A percentile compares a stretch with the other conserved stretches of the same genome.
Conservation (phyloP, 2,113 vertebrate species). For the Gadus chalcogrammus region DNA sequence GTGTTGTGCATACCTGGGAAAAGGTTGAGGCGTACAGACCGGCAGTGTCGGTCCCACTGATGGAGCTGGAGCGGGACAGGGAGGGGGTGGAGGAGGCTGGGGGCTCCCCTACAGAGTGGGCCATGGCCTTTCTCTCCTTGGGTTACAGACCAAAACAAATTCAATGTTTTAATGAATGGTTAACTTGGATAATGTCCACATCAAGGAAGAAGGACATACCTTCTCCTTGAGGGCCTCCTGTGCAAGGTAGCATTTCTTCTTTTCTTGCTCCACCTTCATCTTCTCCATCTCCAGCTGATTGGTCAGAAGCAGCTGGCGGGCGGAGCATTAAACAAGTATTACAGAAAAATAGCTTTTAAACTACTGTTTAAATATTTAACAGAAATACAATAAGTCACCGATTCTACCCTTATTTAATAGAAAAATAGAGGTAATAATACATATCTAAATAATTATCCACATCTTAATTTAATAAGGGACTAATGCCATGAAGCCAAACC, state of each 20-base stretch:
- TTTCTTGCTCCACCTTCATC: conserved; percentile 97
- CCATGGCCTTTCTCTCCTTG: conserved; percentile 83
- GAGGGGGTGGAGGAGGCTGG: conserved; percentile 86
- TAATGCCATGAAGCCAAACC: too few species aligned
- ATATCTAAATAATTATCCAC: too few species aligned
- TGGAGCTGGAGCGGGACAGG: conserved; percentile 90
- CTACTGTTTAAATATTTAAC: background rate
- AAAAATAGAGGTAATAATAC: too few species aligned
- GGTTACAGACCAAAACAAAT: background rate
- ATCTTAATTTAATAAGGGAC: too few species aligned
- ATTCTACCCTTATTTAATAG: too few species aligned
- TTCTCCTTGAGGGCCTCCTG: conserved; percentile 94
- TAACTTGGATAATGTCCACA: background rate
- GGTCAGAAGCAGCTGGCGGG: conserved; percentile 76
- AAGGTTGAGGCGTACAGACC: conserved; percentile 84
- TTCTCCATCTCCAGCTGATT: conserved; percentile 98
- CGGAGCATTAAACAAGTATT: background rate
- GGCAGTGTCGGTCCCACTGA: conserved; percentile 85
- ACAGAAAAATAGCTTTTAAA: background rate
- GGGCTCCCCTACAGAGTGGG: conserved; percentile 66
- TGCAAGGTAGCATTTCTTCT: conserved; percentile 87
- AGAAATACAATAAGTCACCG: background rate
- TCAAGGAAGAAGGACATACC: conserved; percentile 64
- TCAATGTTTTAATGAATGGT: background rate
- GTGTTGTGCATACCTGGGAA: conserved; percentile 80